A percentile compares a stretch with the other conserved stretches of the same genome.
Conservation (phyloP, 2,888 invertebrate species). For the Deilephila porcellus region DNA sequence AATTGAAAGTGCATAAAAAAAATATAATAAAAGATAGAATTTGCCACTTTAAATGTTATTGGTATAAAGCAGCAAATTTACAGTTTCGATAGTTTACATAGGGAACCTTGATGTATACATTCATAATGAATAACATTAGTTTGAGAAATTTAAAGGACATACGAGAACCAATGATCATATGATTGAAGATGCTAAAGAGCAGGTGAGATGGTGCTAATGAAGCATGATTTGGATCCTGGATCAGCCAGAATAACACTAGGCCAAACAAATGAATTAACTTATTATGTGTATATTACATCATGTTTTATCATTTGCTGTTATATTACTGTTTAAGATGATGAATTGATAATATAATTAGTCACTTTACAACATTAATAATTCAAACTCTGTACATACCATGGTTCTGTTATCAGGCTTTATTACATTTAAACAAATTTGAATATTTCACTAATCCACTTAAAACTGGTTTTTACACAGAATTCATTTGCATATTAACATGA, state of each 20-base stretch:
- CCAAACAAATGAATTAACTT: no score
- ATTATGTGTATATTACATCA: not conserved
- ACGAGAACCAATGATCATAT: not conserved
- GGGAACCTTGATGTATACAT: not conserved
- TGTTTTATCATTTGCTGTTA: not conserved
- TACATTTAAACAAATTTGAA: slow-evolving; percentile 2
- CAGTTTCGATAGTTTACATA: no score
- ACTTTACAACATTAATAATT: not conserved
- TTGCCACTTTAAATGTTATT: no score
- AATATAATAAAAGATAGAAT: no score
- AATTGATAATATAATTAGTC: not conserved
- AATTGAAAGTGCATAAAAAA: no score
- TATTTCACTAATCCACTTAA: not conserved
- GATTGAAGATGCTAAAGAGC: not conserved
- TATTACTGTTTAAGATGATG: not conserved
- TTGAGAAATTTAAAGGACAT: no score
- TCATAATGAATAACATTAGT: not conserved
- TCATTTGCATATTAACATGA: not conserved
- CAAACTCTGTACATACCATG: not conserved
- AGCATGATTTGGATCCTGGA: no score
- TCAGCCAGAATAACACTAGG: no score
- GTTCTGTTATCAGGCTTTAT: slow-evolving; percentile 1
- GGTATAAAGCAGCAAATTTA: no score
- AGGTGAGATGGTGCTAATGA: no score
- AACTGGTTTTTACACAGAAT: not conserved